phyloP scores from a whole-genome alignment of 2,113 vertebrate genomes.

The Calyptommatus sinebrachiatus region DNA sequence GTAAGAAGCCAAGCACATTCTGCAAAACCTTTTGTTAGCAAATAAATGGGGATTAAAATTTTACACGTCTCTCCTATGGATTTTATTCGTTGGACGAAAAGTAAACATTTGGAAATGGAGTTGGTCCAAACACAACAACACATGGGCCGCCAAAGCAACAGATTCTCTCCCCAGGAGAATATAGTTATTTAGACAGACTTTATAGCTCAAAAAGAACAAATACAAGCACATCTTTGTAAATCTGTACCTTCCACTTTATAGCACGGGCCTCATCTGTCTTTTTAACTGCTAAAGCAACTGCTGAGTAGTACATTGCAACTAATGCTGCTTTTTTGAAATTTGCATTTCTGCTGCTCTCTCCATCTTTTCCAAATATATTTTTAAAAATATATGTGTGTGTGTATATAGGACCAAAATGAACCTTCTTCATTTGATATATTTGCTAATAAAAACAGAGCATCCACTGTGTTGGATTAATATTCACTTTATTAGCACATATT shows the following conservation, averaged over 20 bases:
- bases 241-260: constrained; percentile 42
- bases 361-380: constrained; percentile 15
- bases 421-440: constrained; percentile 46
- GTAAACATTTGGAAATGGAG: constrained; percentile 70
- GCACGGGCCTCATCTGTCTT: constrained; percentile 31
- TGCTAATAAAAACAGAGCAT: constrained; percentile 31
- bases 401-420: constrained; percentile 44
- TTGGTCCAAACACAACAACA: constrained; percentile 64
- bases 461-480: constrained; percentile 30
- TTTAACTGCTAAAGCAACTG: neutral
- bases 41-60: constrained; percentile 72
- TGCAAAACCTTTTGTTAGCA: constrained; percentile 54
- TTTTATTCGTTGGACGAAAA: constrained; percentile 64
- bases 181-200: constrained; percentile 64
- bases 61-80: constrained; percentile 57
- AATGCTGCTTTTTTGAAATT: constrained; percentile 43
- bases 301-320: constrained; percentile 19
- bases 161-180: constrained; percentile 58
- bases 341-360: constrained; percentile 10
- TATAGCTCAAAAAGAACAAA: constrained; percentile 43
- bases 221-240: constrained; percentile 47
- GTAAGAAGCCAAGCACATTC: constrained; percentile 50
- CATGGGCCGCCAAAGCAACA: constrained; percentile 49
- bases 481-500: constrained; percentile 32
- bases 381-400: neutral